Conservation (phyloP, 2,113 vertebrate species). For the Trichechus manatus region DNA sequence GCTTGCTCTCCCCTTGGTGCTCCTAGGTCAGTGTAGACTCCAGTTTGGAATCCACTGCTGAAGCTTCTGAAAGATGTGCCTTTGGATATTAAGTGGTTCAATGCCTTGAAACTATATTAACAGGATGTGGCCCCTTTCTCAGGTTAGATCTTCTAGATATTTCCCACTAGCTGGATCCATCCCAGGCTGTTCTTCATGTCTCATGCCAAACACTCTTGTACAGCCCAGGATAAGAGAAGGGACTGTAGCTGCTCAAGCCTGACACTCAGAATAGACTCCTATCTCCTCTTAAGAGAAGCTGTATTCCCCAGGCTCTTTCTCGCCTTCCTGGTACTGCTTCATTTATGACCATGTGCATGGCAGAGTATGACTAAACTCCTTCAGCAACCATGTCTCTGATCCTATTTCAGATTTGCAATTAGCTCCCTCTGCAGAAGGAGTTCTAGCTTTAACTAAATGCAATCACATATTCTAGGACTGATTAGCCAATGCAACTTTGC, state of each 20-base stretch:
- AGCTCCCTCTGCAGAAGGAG: constrained; percentile 36
- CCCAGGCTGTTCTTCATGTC: neutral
- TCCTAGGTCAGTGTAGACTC: neutral
- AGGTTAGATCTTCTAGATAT: neutral
- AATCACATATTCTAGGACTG: constrained; percentile 6
- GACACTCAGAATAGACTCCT: neutral
- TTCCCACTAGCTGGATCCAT: neutral
- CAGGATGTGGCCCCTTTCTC: neutral
- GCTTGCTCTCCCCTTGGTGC: neutral
- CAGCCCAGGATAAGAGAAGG: neutral
- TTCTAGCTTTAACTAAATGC: constrained; percentile 53
- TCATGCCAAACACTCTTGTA: neutral
- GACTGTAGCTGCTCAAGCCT: neutral
- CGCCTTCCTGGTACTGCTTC: constrained; percentile 19
- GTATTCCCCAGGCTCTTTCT: neutral
- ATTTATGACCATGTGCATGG: neutral
- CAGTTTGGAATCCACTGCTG: neutral
- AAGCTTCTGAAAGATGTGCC: neutral
- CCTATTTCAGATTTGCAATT: constrained; percentile 54
- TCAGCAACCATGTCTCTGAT: constrained; percentile 48
- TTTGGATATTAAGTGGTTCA: neutral
- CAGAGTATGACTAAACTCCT: constrained; percentile 25
- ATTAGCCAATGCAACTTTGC: neutral
- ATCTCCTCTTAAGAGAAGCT: neutral
- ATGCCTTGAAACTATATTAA: neutral